Base-by-base conservation (phyloP, 1,140 invertebrate genomes). In the Conus betulinus region DNA sequence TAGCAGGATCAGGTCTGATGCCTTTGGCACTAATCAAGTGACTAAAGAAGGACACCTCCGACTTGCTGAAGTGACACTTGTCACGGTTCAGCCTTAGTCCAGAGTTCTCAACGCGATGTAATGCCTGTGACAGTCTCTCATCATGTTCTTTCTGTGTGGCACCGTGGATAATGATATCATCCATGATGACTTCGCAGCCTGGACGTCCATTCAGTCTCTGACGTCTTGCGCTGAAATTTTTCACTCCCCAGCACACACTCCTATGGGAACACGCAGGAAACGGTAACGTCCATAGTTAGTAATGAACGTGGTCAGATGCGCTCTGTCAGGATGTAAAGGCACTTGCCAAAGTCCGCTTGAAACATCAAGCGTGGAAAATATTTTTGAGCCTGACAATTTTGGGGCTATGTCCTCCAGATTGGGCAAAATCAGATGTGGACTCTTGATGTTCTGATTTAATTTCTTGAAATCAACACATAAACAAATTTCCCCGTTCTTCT, bases 251-350 rank as follows among this genome's bases (percentile, higher is more conserved):
- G 3, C 39, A 39, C 39, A 1, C 0, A 39, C 39, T 39, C 39
- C 39, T 3, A 39, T 39, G 39, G 39, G 39, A 39, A 39, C 39
- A 39, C 39, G 39, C 39, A 39, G 39, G 39, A 39, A 39, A 39
- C 39, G 3, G 39, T 39, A 39, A 3, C 39, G 39, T 39, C 39
- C 39, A 39, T 39, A 39, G 39, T 39, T 39, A 1, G 84, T 85
- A 5, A 96, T 91, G 11, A 95, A 95, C 91, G 96, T 95, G 17
- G 95, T 94, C n/a, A 95, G 85, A 63, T 95, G 53, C 23, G 52
- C 78, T 67, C 67, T 89, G 27, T 86, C 82, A 5, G 84, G 10
- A 5, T 85, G 87, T 6, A 39, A 90, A 67, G 51, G 85, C 17
- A 92, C 67, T 39, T 92, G 88, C 60, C 39, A 90, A 87, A 91